Percentiles rank a stretch among this genome's conserved stretches.
Evolutionary conservation across 2,888 invertebrate genomes (phyloP).

Genomic region (Spilosoma lubricipeda): DNA sequence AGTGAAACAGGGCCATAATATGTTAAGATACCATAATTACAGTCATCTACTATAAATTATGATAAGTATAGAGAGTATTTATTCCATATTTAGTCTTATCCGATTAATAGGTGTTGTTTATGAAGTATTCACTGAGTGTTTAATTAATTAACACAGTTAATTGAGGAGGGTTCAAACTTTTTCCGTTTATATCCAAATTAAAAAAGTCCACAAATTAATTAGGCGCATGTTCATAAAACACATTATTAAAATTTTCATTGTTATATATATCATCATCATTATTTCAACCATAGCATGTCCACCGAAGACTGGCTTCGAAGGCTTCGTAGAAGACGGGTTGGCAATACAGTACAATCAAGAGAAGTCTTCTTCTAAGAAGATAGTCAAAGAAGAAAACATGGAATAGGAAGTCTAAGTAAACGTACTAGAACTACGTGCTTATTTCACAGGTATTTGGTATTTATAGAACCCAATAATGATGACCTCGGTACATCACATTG

Average conservation of each 20-base stretch:
- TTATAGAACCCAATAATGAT: not conserved
- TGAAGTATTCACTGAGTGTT: not conserved
- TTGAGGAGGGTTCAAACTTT: not conserved
- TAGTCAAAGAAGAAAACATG: not conserved
- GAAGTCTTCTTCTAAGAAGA: not conserved
- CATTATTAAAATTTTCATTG: not conserved
- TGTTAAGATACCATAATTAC: not conserved
- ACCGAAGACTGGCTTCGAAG: not conserved
- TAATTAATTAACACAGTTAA: not conserved
- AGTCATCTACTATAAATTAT: not conserved
- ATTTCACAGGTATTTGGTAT: not conserved
- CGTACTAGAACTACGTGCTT: not conserved
- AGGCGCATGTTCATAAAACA: not conserved
- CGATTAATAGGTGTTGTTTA: not conserved
- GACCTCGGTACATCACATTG: slow-evolving; percentile 11
- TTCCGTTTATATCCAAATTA: not conserved
- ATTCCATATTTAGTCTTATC: not conserved
- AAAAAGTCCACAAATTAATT: not conserved
- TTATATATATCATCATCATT: not conserved
- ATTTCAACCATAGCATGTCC: not conserved
- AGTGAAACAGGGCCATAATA: not conserved
- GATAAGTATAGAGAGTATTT: too few species aligned
- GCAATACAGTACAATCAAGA: not conserved
- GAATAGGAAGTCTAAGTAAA: not conserved
- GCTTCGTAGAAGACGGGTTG: too few species aligned